These are phyloP conservation scores for Cecropterus lyciades DNA, from an alignment of 1,140 invertebrate genomes.

Conservation along the genomic window DNA sequence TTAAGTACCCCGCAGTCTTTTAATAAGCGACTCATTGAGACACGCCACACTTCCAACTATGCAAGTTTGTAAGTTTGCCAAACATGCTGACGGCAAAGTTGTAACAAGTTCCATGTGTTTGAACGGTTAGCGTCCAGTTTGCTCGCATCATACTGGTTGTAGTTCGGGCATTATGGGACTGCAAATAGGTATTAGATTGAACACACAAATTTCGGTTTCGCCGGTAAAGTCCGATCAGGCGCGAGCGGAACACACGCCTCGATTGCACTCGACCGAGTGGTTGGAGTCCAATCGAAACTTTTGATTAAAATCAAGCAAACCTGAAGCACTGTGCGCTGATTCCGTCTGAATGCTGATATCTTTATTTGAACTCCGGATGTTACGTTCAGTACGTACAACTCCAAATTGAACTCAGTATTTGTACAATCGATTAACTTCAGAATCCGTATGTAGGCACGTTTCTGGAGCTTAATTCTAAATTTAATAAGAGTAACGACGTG, in stretches of 20 bases:
- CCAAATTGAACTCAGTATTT: slow-evolving; percentile 57
- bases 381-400: slow-evolving; percentile 66
- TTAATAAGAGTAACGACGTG: slow-evolving; percentile 4
- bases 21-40: neutral
- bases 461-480: slow-evolving; percentile 4
- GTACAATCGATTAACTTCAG: slow-evolving; percentile 59
- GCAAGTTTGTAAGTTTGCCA: neutral
- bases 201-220: slow-evolving; percentile 63
- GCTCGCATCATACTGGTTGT: slow-evolving; percentile 39
- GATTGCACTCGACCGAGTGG: slow-evolving; percentile 66
- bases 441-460: slow-evolving; percentile 1
- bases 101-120: slow-evolving; percentile 58
- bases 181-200: slow-evolving; percentile 72
- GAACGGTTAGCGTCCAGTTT: neutral
- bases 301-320: slow-evolving; percentile 84
- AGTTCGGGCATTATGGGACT: slow-evolving; percentile 66
- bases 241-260: slow-evolving; percentile 55
- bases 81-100: slow-evolving; percentile 28
- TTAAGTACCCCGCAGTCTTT: slow-evolving; percentile 3
- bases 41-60: neutral
- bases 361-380: slow-evolving; percentile 75
- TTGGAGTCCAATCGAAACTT: slow-evolving; percentile 79
- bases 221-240: slow-evolving; percentile 62
- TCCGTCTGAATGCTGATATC: slow-evolving; percentile 68
- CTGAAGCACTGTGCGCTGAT: slow-evolving; percentile 60